A percentile compares a stretch with the other conserved stretches of the same genome.
Conservation (phyloP, 2,888 invertebrate species). For the Unio pictorum region DNA sequence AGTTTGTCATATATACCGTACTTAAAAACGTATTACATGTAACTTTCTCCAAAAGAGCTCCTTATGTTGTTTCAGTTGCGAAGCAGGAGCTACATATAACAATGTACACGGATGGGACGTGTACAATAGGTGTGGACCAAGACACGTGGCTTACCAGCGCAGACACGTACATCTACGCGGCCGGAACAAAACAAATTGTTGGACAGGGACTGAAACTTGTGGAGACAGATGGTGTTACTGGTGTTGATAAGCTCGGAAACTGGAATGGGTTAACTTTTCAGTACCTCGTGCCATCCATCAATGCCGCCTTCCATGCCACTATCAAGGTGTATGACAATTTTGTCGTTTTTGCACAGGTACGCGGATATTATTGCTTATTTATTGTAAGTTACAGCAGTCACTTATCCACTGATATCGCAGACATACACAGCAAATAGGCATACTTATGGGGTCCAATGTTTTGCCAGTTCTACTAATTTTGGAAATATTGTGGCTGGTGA, state of each 20-base stretch:
- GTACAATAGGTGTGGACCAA: conserved; percentile 20
- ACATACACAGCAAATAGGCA: too few species aligned
- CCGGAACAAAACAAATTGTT: conserved; percentile 8
- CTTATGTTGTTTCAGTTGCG: too few species aligned
- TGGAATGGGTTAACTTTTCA: conserved; percentile 13
- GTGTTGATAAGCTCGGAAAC: conserved; percentile 21
- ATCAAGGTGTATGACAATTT: conserved; percentile 17
- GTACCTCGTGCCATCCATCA: conserved; percentile 4
- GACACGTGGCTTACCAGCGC: conserved; percentile 37
- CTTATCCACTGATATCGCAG: too few species aligned
- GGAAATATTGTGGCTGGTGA: too few species aligned
- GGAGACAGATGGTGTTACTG: conserved; percentile 6
- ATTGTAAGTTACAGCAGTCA: too few species aligned
- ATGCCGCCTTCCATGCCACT: conserved; percentile 12
- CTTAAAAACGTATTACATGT: too few species aligned
- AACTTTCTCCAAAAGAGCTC: too few species aligned
- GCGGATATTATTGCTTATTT: conserved; percentile 1
- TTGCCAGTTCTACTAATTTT: too few species aligned
- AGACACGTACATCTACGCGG: conserved; percentile 27
- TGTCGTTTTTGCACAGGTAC: conserved; percentile 26
- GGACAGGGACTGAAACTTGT: conserved; percentile 15
- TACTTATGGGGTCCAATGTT: too few species aligned
- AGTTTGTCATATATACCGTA: too few species aligned
- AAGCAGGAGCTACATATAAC: too few species aligned
- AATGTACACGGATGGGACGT: conserved; percentile 18